Base-by-base conservation (phyloP, 1,140 invertebrate genomes). In the Chironomus striatipennis region DNA sequence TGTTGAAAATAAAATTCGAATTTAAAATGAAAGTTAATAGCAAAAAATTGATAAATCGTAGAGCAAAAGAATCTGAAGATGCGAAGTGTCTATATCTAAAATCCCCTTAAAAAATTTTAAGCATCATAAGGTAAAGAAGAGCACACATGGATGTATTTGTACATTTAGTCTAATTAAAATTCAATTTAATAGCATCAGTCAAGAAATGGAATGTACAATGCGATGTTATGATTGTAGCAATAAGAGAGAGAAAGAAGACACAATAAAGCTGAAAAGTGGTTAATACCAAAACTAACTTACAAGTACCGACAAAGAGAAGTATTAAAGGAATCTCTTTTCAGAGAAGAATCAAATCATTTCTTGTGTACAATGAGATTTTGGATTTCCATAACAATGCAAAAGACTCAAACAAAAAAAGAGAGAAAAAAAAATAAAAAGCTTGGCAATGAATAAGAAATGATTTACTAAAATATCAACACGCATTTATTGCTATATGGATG, bases 81-180 rank as follows among this genome's bases (percentile, higher is more conserved):
- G n/a, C n/a, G n/a, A n/a, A n/a, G n/a, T n/a, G n/a, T n/a, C n/a
- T n/a, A n/a, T n/a, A n/a, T n/a, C n/a, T n/a, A n/a, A n/a, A n/a
- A n/a, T n/a, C n/a, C n/a, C n/a, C n/a, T n/a, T n/a, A n/a, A n/a
- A n/a, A n/a, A n/a, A n/a, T n/a, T n/a, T n/a, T n/a, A n/a, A n/a
- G n/a, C n/a, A n/a, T n/a, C n/a, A n/a, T n/a, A n/a, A 7, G 7
- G 2, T 4, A n/a, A 12, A 57, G 9, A n/a, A 57, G 47, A 57
- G 47, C n/a, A 7, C n/a, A n/a, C 2, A 57, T n/a, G n/a, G n/a
- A n/a, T n/a, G n/a, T n/a, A n/a, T n/a, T n/a, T n/a, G n/a, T n/a
- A n/a, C n/a, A 67, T 67, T 67, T 70, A 57, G 15, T 70, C 65
- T 70, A 70, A 70, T 70, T 70, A 70, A 70, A 70, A 70, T 70